Conservation (phyloP, 2,888 invertebrate species). For the Caenorhabditis sinica region DNA sequence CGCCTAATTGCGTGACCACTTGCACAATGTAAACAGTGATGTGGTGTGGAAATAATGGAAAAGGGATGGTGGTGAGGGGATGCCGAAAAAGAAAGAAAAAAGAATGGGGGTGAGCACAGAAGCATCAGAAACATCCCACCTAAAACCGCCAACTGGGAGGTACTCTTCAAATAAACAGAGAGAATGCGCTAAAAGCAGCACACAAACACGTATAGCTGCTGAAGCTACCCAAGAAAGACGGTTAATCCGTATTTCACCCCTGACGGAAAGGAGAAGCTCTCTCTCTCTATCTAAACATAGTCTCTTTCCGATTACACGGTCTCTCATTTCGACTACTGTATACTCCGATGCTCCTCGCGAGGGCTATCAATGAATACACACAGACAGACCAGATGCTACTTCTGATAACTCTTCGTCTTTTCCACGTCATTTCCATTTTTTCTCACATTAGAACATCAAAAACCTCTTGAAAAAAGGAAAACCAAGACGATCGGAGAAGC, state of each 20-base stretch:
- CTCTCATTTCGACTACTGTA: constrained; percentile 46
- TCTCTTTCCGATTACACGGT: constrained; percentile 25
- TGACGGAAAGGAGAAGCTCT: constrained; percentile 27
- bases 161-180: constrained; percentile 63
- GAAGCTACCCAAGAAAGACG: constrained; percentile 35
- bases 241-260: constrained; percentile 65
- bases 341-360: constrained; percentile 10
- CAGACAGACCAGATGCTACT: background rate
- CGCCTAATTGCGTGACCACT: constrained; percentile 63
- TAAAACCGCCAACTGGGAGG: constrained; percentile 63
- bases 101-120: constrained; percentile 23
- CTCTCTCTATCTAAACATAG: constrained; percentile 45
- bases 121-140: constrained; percentile 42
- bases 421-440: constrained; percentile 46
- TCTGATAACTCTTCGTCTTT: constrained; percentile 5
- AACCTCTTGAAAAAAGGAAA: constrained; percentile 27
- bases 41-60: constrained; percentile 15
- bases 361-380: constrained; percentile 46
- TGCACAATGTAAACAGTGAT: constrained; percentile 55
- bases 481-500: constrained; percentile 10
- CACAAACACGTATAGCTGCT: constrained; percentile 51
- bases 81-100: constrained; percentile 19
- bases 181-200: constrained; percentile 60
- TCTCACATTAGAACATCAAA: constrained; percentile 51
- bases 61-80: background rate